Conservation (phyloP, 2,113 vertebrate genomes). For the Chlamydotis undulata region DNA sequence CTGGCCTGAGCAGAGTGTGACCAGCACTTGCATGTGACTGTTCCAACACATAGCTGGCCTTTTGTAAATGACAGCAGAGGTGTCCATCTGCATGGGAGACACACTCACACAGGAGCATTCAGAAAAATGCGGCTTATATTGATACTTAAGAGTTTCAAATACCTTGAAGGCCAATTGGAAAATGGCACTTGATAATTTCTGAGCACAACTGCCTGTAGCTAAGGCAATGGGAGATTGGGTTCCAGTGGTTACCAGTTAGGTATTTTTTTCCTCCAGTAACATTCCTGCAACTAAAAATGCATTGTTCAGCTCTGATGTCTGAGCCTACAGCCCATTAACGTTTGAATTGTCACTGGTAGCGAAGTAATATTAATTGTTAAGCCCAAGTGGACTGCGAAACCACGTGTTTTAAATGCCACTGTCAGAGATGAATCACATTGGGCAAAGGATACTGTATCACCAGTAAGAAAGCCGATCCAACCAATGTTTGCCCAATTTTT, state of each 20-base stretch:
- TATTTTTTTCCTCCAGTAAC: not conserved
- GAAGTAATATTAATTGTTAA: not conserved
- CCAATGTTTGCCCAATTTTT: not conserved
- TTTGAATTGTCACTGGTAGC: not conserved
- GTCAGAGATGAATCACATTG: not conserved
- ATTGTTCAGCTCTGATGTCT: not conserved
- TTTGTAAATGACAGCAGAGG: not conserved
- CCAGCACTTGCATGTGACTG: no score
- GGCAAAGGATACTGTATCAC: not conserved
- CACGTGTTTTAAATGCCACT: not conserved
- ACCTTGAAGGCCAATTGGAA: not conserved
- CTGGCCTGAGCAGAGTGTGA: not conserved
- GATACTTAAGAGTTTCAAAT: not conserved
- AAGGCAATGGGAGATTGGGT: not conserved
- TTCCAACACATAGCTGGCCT: not conserved
- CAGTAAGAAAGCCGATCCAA: not conserved
- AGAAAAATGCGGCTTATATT: not conserved
- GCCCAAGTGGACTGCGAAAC: not conserved
- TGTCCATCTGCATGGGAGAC: not conserved
- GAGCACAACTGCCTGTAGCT: not conserved
- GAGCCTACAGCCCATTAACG: not conserved
- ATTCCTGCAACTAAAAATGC: not conserved
- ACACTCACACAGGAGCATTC: accelerated
- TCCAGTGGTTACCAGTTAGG: not conserved
- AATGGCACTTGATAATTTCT: not conserved